Evolutionary conservation across 2,113 vertebrate genomes (phyloP), one percentile per base, ranked within the genome.

Genomic region (Donacobius atricapilla): DNA sequence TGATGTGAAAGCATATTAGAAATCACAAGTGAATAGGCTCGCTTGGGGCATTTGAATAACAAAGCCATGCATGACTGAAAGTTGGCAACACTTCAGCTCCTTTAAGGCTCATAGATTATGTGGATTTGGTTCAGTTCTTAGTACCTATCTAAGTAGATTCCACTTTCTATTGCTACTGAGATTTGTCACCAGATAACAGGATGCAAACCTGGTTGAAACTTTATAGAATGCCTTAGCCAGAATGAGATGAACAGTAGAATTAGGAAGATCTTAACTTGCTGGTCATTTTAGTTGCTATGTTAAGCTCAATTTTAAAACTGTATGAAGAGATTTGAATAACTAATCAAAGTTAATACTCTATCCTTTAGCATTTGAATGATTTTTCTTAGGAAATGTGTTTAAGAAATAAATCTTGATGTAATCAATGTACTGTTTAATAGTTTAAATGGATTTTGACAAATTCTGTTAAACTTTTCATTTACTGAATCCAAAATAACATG

Each of bases 1-100:
- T 95, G 88, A 95, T 91, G 91, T 93, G 94, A 96, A 94, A 93
- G 56, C 7, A 7, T 86, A 97, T 95, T 89, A 95, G 91, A 92
- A 95, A 93, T 83, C 45, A 54, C 61, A 94, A 94, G 71, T 79
- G 94, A 94, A 93, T 68, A 78, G 42, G 56, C 60, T 94, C 4
- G 13, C 93, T 79, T 71, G 40, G 50, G 93, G 91, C 70, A 70
- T 58, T 95, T 95, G 70, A 69, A 90, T 95, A 94, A 86, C 82
- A 87, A 83, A 83, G 84, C 40, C 53, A 65, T 31, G 57, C 33
- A 40, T 71, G 87, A 56, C 54, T 85, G 79, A 71, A 83, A 80
- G 37, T 2, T 83, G 68, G 66, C 35, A 94, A 69, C 17, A 33
- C 47, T 87, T 93, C 89, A 87, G 40, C 51, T 95, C 50, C 48